Percentiles rank a stretch among this genome's conserved stretches.
phyloP scores from a whole-genome alignment of 2,888 invertebrate species.

The Chirona hameri region DNA sequence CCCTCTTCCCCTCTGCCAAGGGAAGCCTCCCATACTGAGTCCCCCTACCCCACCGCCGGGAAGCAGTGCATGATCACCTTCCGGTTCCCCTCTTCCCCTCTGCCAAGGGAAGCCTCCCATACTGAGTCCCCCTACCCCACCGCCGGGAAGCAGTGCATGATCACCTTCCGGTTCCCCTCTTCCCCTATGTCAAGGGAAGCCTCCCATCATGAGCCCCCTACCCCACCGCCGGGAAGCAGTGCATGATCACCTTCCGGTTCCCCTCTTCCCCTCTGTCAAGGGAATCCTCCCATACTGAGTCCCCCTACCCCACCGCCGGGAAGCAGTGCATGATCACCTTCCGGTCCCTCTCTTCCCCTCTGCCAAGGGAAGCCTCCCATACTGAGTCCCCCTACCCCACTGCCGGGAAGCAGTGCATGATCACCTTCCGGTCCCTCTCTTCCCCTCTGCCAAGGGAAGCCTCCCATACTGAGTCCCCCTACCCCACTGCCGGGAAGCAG shows the following conservation, averaged over 20 bases:
- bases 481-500: neutral
- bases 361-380: too few relatives aligned
- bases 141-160: neutral
- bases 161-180: conserved; percentile 80
- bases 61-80: conserved; percentile 49
- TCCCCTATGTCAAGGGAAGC: too few relatives aligned
- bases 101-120: too few relatives aligned
- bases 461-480: too few relatives aligned
- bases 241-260: conserved; percentile 64
- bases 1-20: conserved; percentile 63
- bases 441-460: too few relatives aligned
- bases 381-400: neutral
- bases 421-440: conserved; percentile 80
- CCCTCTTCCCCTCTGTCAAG: conserved; percentile 63
- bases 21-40: too few relatives aligned
- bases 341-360: conserved; percentile 90
- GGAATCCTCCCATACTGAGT: too few relatives aligned
- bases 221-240: neutral
- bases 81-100: conserved; percentile 90
- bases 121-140: neutral
- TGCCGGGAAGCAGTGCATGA: neutral
- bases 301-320: neutral
- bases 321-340: conserved; percentile 49
- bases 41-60: neutral
- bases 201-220: too few relatives aligned